Conservation (phyloP, 2,888 invertebrate genomes). For the Agrochola lota region DNA sequence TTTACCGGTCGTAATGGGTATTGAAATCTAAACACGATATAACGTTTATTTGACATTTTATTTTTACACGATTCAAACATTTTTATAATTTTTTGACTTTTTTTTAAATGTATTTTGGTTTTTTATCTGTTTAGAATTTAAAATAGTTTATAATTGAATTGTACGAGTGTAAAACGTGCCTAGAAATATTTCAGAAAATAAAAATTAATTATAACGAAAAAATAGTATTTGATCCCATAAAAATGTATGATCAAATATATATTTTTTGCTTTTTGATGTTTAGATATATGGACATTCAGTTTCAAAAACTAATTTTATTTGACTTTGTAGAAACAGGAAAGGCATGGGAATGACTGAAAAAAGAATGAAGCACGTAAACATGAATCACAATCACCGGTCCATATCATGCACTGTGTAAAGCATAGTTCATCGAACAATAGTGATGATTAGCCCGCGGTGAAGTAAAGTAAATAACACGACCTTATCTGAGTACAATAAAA, state of each 20-base stretch:
- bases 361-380: background rate
- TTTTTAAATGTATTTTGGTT: too few relatives aligned
- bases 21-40: too few relatives aligned
- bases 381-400: background rate
- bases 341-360: background rate
- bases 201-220: background rate
- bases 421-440: slow-evolving; percentile 23
- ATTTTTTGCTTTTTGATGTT: too few relatives aligned
- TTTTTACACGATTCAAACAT: too few relatives aligned
- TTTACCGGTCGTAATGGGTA: too few relatives aligned
- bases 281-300: too few relatives aligned
- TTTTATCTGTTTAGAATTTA: too few relatives aligned
- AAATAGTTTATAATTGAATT: too few relatives aligned
- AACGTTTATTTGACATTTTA: too few relatives aligned
- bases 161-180: too few relatives aligned
- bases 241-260: background rate
- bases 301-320: background rate
- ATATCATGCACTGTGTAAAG: background rate
- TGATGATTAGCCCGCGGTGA: slow-evolving; percentile 17
- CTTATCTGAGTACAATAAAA: slow-evolving; percentile 56
- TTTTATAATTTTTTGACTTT: too few relatives aligned
- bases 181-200: too few relatives aligned
- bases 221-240: background rate
- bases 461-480: slow-evolving; percentile 39
- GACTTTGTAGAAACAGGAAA: background rate